These are phyloP conservation scores for Podarcis raffonei DNA, from an alignment of 2,113 vertebrate genomes.

Conservation along the genomic window DNA sequence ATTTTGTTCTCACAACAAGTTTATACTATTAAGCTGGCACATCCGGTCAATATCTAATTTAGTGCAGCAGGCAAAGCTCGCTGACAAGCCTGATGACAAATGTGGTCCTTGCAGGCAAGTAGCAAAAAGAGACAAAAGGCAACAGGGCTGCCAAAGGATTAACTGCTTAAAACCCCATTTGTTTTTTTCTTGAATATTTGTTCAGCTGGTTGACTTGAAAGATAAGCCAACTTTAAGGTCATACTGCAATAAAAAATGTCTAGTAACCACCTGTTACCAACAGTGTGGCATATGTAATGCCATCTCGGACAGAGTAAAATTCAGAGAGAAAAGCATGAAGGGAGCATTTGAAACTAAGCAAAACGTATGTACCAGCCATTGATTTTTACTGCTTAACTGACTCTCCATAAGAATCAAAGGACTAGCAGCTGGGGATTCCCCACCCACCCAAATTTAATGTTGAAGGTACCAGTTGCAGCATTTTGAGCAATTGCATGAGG, in stretches of 20 bases:
- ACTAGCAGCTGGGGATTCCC: neutral
- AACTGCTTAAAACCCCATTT: neutral
- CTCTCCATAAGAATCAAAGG: neutral
- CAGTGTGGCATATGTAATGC: no score
- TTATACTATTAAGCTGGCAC: conserved; percentile 14
- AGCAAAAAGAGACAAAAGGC: neutral
- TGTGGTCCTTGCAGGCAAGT: neutral
- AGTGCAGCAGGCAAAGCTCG: neutral
- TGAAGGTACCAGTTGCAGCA: neutral
- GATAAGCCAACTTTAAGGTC: neutral
- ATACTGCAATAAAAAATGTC: neutral
- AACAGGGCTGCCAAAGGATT: neutral
- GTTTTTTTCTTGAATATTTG: neutral
- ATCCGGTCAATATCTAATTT: conserved; percentile 35
- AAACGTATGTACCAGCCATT: no score
- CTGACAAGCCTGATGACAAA: conserved; percentile 7
- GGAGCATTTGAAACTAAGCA: neutral
- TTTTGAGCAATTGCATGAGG: neutral
- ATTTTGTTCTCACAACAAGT: conserved; percentile 19
- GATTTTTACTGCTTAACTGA: neutral
- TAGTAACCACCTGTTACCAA: neutral
- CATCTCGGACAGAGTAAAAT: neutral
- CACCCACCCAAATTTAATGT: neutral
- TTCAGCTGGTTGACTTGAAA: neutral
- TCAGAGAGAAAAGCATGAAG: neutral